Percentiles rank a stretch among this genome's conserved stretches.
phyloP scores from a whole-genome alignment of 2,888 invertebrate genomes.

The Toxonevra muliebris region DNA sequence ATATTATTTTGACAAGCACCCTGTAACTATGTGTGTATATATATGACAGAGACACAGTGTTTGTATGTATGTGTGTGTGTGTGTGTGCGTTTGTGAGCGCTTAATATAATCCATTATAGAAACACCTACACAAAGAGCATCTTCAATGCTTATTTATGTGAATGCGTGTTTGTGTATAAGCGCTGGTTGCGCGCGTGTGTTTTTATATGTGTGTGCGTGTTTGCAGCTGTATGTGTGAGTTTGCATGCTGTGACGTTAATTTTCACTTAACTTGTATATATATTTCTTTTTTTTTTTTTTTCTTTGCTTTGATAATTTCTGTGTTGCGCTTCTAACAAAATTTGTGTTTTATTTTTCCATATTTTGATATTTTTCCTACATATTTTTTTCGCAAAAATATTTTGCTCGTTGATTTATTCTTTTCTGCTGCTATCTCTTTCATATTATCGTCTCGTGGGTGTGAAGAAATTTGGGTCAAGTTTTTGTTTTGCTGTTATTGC shows the following conservation, averaged over 20 bases:
- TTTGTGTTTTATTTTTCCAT: slow-evolving; percentile 6
- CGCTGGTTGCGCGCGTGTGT: slow-evolving; percentile 7
- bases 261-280: slow-evolving; percentile 58
- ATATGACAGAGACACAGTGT: no score
- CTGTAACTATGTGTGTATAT: no score
- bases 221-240: slow-evolving; percentile 29
- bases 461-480: slow-evolving; percentile 32
- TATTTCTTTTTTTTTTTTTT: slow-evolving; percentile 45
- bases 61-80: no score
- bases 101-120: background rate
- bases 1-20: no score
- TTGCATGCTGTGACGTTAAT: slow-evolving; percentile 49
- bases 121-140: slow-evolving; percentile 9
- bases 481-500: slow-evolving; percentile 19
- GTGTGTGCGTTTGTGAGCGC: no score
- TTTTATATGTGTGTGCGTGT: slow-evolving; percentile 30
- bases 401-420: slow-evolving; percentile 24
- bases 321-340: background rate
- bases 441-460: slow-evolving; percentile 11
- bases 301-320: slow-evolving; percentile 22
- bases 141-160: background rate
- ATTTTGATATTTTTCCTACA: slow-evolving; percentile 42
- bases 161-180: background rate
- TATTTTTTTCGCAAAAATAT: no score
- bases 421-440: background rate